phyloP scores from a whole-genome alignment of 1,140 invertebrate genomes.

The Druon quercuslanigerum region DNA sequence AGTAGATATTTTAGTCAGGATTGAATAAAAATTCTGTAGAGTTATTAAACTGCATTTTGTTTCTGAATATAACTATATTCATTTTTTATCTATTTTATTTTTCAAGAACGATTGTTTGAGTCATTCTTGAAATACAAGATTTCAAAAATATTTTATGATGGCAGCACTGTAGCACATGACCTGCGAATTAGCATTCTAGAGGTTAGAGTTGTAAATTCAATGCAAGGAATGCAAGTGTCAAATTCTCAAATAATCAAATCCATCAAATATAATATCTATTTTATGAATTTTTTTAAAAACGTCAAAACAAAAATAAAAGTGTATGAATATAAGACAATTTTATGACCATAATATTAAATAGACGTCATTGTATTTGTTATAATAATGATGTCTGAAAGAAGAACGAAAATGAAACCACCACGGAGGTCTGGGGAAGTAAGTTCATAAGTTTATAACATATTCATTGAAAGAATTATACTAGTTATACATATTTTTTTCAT shows the following conservation, averaged over 20 bases:
- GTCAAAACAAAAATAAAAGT: neutral
- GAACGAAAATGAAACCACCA: slow-evolving; percentile 23
- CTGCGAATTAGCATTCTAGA: neutral
- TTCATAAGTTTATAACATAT: neutral
- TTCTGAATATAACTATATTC: too few species aligned
- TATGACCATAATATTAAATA: neutral
- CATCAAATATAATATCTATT: neutral
- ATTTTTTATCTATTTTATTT: too few species aligned
- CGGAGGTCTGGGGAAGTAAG: neutral
- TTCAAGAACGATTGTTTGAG: too few species aligned
- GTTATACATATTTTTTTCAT: neutral
- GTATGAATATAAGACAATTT: neutral
- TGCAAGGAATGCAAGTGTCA: neutral
- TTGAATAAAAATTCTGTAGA: too few species aligned
- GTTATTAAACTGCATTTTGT: too few species aligned
- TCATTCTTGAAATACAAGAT: too few species aligned
- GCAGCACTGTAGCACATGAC: neutral
- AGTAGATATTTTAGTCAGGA: neutral
- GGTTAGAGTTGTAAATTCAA: neutral
- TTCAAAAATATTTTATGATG: neutral
- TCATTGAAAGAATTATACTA: neutral
- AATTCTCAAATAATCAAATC: too few species aligned
- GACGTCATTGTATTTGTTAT: neutral
- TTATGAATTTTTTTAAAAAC: neutral
- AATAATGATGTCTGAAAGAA: slow-evolving; percentile 17